A percentile compares a stretch with the other conserved stretches of the same genome.
phyloP scores from a whole-genome alignment of 2,888 invertebrate species.

The Lasioglossum villosulum region DNA sequence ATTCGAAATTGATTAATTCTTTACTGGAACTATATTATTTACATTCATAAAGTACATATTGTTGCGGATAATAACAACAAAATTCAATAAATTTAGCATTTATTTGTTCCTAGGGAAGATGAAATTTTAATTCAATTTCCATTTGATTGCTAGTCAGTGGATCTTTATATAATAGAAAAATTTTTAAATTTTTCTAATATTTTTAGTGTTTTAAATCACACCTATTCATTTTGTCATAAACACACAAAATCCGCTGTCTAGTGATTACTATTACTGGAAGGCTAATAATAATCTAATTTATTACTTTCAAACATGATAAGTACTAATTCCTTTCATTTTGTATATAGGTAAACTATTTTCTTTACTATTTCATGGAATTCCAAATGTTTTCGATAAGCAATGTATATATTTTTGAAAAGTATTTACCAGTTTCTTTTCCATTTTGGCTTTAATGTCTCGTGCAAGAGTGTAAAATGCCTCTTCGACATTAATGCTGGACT shows the following conservation, averaged over 20 bases:
- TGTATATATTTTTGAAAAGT: background rate
- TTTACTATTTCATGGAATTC: background rate
- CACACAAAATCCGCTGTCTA: background rate
- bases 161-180: no score
- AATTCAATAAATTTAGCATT: constrained; percentile 2
- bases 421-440: constrained; percentile 98
- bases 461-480: constrained; percentile 99
- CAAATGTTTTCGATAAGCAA: background rate
- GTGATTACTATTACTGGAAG: constrained; percentile 15
- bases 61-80: background rate
- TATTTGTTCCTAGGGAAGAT: background rate
- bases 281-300: constrained; percentile 8
- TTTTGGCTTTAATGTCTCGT: constrained; percentile 98
- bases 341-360: background rate
- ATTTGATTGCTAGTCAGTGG: background rate
- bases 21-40: background rate
- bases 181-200: background rate
- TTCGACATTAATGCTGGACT: constrained; percentile 98
- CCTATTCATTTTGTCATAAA: background rate
- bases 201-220: background rate
- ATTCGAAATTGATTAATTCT: background rate
- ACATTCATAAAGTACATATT: background rate
- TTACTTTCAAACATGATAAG: background rate
- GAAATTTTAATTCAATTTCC: background rate
- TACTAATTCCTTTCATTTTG: background rate